Evolutionary conservation across 2,113 vertebrate species (phyloP), one percentile per base, ranked within the genome.

Genomic region (Hippocampus comes): DNA sequence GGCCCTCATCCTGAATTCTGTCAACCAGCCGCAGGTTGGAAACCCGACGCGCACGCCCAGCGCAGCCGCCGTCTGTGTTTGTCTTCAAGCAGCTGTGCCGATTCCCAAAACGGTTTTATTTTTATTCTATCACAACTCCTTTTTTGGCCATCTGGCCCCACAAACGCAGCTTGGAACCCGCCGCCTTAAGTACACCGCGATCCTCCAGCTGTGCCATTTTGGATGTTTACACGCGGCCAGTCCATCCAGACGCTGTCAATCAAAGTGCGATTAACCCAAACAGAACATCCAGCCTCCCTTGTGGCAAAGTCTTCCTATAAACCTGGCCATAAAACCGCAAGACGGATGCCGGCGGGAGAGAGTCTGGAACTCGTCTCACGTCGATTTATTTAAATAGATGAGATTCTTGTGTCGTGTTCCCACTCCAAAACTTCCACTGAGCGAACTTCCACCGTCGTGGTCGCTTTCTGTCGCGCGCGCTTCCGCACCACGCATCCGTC

Each of bases 1-100:
- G 97, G 93, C 94, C 14, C 94, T 99, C 78, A 95, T 96, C 78
- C 89, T 99, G 30, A 98, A 97, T 82, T 89, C 95, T 77, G 95
- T 94, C 25, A 95, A 94, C 85, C 94, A 96, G 73, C 92, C 94
- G 14, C 96, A 97, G 96, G 97, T 98, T 93, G 89, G 4, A 4
- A 3, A 56, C 18, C 15, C 6, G 21, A 11, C 9, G 15, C 9
- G 4, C 11, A 17, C 12, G 41, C 42, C 8, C 4, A 17, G 5
- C 6, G 38, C 41, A 25, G 20, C 42, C 42, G 3, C 53, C 53
- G n/a, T 23, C 55, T 8, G 70, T 79, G 73, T 82, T 82, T 74
- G 67, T 72, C 12, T 23, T 57, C 48, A 66, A 67, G 59, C 83
- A 88, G 85, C 85, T 86, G 88, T 71, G 27, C 12, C 20, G 25